Percentiles rank a stretch among this genome's conserved stretches.
These are phyloP conservation scores for Amblyjoppa proteus DNA, from an alignment of 2,888 invertebrate genomes.

Conservation along the genomic window DNA sequence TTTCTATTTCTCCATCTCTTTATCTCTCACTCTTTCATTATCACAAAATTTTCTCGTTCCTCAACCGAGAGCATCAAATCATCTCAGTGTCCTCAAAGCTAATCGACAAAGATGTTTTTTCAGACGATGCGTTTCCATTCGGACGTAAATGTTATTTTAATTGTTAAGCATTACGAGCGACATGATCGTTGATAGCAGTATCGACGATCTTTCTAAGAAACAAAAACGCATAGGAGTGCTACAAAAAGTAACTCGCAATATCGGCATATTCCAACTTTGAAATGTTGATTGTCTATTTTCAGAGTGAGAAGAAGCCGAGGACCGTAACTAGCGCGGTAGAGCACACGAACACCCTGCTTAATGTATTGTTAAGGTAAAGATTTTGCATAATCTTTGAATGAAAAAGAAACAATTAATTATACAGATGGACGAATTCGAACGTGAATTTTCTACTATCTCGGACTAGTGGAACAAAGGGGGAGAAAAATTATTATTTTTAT, in stretches of 20 bases:
- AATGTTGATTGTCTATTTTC: slow-evolving; percentile 81
- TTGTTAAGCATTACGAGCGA: slow-evolving; percentile 35
- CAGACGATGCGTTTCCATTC: slow-evolving; percentile 30
- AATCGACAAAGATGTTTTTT: slow-evolving; percentile 16
- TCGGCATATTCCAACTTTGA: slow-evolving; percentile 53
- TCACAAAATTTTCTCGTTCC: background rate
- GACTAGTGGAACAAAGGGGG: slow-evolving; percentile 40
- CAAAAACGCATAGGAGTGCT: slow-evolving; percentile 8
- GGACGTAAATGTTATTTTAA: slow-evolving; percentile 49
- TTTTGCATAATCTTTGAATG: slow-evolving; percentile 82
- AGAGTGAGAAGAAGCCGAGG: slow-evolving; percentile 73
- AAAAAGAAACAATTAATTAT: slow-evolving; percentile 11
- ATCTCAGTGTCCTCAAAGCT: slow-evolving; percentile 1
- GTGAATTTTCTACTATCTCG: slow-evolving; percentile 56
- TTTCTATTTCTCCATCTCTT: background rate
- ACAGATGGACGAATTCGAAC: slow-evolving; percentile 28
- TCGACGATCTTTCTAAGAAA: slow-evolving; percentile 33
- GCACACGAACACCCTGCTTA: slow-evolving; percentile 78
- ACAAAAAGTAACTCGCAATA: slow-evolving; percentile 30
- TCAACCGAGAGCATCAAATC: background rate
- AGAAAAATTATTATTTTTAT: slow-evolving; percentile 5
- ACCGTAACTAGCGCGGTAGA: slow-evolving; percentile 73
- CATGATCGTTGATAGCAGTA: slow-evolving; percentile 24
- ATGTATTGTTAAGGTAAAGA: slow-evolving; percentile 84
- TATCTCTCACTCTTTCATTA: slow-evolving; percentile 8